These are phyloP conservation scores for Luscinia megarhynchos DNA, from an alignment of 2,797 vertebrate species.

Conservation along the genomic window DNA sequence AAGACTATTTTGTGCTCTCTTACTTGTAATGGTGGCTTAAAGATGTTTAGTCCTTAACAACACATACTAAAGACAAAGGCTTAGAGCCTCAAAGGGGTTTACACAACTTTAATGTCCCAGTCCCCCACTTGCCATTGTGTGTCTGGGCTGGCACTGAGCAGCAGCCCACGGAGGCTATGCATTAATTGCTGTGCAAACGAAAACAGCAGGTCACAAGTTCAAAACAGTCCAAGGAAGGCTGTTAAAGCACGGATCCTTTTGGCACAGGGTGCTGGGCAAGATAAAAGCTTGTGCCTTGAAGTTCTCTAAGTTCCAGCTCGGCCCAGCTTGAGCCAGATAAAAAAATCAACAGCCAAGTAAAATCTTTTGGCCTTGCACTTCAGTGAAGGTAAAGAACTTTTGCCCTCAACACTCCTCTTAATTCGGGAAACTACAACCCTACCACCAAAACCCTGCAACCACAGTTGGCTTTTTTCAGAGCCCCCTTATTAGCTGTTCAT, in stretches of 20 bases:
- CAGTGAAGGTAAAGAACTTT: background rate
- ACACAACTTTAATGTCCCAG: background rate
- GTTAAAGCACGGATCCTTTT: background rate
- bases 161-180: background rate
- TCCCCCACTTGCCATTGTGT: background rate
- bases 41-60: conserved; percentile 1
- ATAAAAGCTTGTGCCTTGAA: background rate
- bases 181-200: background rate
- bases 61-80: background rate
- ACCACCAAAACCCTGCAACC: background rate
- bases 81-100: conserved; percentile 10
- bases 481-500: background rate
- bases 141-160: background rate
- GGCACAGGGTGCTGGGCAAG: background rate
- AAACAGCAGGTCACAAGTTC: background rate
- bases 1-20: background rate
- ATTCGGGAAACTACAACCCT: background rate
- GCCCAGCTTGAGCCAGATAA: background rate
- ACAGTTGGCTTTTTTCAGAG: background rate
- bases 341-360: background rate
- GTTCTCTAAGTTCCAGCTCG: background rate
- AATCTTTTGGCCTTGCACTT: background rate
- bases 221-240: background rate
- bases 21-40: background rate
- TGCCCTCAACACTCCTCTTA: background rate